These are phyloP conservation scores for Carlito syrichta DNA, from an alignment of 2,113 vertebrate genomes.

Conservation along the genomic window DNA sequence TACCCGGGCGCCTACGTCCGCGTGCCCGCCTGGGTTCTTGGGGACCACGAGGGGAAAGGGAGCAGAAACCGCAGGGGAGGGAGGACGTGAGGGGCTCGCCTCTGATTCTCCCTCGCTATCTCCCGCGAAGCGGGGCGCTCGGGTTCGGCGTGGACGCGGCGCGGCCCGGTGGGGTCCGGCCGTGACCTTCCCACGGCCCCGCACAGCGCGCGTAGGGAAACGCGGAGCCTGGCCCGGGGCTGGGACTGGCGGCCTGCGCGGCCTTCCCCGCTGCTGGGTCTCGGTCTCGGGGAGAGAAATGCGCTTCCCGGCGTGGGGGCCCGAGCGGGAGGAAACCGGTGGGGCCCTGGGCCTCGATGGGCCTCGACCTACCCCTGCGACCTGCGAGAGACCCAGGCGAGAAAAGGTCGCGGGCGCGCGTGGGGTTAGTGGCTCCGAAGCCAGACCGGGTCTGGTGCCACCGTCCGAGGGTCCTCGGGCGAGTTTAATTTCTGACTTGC, in stretches of 20 bases:
- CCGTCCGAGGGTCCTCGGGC: background rate
- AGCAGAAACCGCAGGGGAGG: background rate
- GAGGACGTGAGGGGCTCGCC: too few relatives aligned
- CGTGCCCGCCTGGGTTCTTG: background rate
- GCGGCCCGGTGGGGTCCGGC: accelerated
- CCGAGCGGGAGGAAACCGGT: slow-evolving; percentile 56
- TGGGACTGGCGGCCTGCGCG: background rate
- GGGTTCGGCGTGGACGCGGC: accelerated
- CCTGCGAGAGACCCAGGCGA: too few relatives aligned
- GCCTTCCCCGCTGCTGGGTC: accelerated
- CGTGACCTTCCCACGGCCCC: background rate
- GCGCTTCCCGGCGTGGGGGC: slow-evolving; percentile 80
- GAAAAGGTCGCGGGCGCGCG: slow-evolving; percentile 78
- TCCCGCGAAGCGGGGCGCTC: accelerated
- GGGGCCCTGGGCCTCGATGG: accelerated
- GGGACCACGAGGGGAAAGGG: background rate
- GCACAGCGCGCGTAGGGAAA: accelerated
- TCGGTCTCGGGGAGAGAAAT: slow-evolving; percentile 75
- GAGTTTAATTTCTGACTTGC: background rate
- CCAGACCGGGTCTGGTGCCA: slow-evolving; percentile 83
- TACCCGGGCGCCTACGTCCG: accelerated
- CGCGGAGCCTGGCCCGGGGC: accelerated
- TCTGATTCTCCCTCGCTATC: too few relatives aligned
- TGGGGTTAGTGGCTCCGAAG: slow-evolving; percentile 86
- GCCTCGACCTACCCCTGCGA: background rate